A percentile compares a stretch with the other conserved stretches of the same genome.
Evolutionary conservation across 2,113 vertebrate genomes (phyloP).

Genomic region (Colistium nudipinnis): DNA sequence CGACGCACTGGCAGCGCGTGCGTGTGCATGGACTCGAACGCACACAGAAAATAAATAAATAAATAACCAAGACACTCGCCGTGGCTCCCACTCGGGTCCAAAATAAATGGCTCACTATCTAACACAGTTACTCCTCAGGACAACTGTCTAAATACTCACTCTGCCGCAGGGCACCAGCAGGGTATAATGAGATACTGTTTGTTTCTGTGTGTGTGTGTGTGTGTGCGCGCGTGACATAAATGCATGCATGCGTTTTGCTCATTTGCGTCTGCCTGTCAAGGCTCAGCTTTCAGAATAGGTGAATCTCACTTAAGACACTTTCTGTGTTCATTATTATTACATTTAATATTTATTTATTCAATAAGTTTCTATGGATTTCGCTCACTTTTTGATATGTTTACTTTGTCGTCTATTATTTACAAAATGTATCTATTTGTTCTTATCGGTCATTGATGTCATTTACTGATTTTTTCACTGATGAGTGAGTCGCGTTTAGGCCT

Average conservation of each 20-base stretch:
- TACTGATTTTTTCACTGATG: no score
- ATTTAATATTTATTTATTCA: no score
- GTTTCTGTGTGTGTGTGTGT: background rate
- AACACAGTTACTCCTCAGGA: constrained; percentile 46
- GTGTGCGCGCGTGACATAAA: background rate
- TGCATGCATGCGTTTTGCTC: background rate
- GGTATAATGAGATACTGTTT: constrained; percentile 50
- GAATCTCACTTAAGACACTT: background rate
- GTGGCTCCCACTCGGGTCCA: constrained; percentile 53
- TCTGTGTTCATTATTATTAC: no score
- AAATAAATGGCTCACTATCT: constrained; percentile 63
- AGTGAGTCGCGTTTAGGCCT: no score
- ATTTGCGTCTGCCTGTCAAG: background rate
- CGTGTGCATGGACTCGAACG: constrained; percentile 4
- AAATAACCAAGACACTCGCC: no score
- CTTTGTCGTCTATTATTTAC: no score
- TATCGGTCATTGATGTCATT: no score
- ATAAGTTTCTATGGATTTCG: no score
- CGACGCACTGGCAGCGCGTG: background rate
- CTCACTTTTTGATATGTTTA: no score
- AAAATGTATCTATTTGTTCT: no score
- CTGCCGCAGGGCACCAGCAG: constrained; percentile 37
- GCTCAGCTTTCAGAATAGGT: background rate
- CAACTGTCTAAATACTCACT: constrained; percentile 52
- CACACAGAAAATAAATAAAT: constrained; percentile 1